Conservation (phyloP, 2,888 invertebrate genomes). For the Lingula anatina region DNA sequence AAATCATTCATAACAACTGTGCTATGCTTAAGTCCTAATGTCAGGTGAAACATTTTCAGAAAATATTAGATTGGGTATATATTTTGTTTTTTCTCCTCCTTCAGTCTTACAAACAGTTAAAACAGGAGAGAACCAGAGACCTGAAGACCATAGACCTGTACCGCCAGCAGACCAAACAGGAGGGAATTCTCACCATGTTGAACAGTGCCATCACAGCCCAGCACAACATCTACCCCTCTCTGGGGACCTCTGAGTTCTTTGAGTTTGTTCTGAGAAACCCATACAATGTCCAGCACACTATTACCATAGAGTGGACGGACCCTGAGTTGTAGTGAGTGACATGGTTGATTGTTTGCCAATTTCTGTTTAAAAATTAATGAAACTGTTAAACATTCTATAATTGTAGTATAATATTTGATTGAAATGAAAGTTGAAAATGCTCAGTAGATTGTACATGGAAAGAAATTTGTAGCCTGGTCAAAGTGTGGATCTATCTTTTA, state of each 20-base stretch:
- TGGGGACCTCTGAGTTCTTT: conserved; percentile 54
- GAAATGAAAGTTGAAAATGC: too few species aligned
- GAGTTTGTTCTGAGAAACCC: conserved; percentile 55
- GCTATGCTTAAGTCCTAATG: not conserved
- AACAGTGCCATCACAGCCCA: conserved; percentile 51
- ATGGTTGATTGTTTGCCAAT: too few species aligned
- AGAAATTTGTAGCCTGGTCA: too few species aligned
- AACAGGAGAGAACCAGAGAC: conserved; percentile 46
- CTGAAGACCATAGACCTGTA: conserved; percentile 50
- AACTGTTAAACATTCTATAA: too few species aligned
- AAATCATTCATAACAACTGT: not conserved
- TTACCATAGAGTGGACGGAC: conserved; percentile 50
- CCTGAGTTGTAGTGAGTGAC: conserved; percentile 43
- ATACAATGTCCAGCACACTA: conserved; percentile 43
- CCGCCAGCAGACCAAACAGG: conserved; percentile 49
- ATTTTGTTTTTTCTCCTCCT: not conserved
- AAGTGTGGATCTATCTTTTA: too few species aligned
- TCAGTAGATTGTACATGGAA: too few species aligned
- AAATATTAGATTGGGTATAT: not conserved
- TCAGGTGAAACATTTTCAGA: too few species aligned
- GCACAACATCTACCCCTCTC: conserved; percentile 50
- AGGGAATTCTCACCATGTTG: conserved; percentile 50
- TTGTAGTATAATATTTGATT: too few species aligned
- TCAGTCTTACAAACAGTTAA: conserved; percentile 39
- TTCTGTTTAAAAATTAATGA: too few species aligned